Evolutionary conservation across 2,113 vertebrate genomes (phyloP).

Genomic region (Puffinus mauretanicus): DNA sequence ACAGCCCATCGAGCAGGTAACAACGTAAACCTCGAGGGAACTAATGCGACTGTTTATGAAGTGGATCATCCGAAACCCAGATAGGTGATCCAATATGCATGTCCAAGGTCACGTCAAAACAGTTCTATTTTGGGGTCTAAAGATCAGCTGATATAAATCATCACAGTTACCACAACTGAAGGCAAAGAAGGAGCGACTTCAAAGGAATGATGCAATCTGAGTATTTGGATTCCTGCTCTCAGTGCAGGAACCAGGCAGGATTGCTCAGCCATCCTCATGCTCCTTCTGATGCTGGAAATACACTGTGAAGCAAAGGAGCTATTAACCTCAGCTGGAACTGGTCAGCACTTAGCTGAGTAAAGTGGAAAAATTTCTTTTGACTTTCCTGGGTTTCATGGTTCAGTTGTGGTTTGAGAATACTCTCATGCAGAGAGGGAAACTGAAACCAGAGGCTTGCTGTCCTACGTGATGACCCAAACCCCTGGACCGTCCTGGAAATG

Average conservation of each 20-base stretch:
- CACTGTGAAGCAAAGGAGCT: neutral
- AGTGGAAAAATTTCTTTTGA: neutral
- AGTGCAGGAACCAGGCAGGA: neutral
- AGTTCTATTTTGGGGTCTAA: neutral
- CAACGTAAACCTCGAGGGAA: neutral
- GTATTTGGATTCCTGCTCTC: neutral
- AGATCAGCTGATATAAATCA: neutral
- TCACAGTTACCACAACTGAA: neutral
- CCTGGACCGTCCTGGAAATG: neutral
- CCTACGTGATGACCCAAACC: neutral
- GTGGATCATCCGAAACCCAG: neutral
- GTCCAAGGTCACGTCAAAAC: neutral
- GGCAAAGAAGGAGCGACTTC: neutral
- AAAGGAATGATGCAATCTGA: slow-evolving; percentile 27
- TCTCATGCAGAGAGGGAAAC: neutral
- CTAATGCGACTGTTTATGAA: neutral
- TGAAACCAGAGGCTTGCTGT: neutral
- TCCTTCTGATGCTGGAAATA: neutral
- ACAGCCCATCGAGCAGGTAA: neutral
- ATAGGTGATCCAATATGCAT: neutral
- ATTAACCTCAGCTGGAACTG: neutral
- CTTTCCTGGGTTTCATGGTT: neutral
- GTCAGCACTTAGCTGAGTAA: neutral
- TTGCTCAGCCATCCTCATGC: neutral
- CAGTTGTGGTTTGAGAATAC: neutral